These are phyloP conservation scores for Clostera curtula DNA, from an alignment of 2,888 invertebrate species.

Conservation along the genomic window DNA sequence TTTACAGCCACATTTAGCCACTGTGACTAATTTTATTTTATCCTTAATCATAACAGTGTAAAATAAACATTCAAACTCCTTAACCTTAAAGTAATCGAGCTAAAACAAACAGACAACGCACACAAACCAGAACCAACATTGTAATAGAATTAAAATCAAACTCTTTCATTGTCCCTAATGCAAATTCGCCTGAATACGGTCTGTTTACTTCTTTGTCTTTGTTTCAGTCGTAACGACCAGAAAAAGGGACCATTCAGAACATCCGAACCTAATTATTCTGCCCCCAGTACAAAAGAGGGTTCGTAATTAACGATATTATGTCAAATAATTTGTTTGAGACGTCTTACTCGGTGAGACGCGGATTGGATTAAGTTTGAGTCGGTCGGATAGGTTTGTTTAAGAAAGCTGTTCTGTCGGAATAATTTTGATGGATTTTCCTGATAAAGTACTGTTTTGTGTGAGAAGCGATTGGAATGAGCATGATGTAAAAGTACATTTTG, in stretches of 20 bases:
- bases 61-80: too few species aligned
- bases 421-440: conserved; percentile 27
- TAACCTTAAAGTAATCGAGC: too few species aligned
- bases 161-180: conserved; percentile 57
- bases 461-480: too few species aligned
- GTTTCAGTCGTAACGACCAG: conserved; percentile 71
- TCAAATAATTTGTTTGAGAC: conserved; percentile 74
- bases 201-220: conserved; percentile 70
- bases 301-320: conserved; percentile 75
- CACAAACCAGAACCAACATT: conserved; percentile 23
- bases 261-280: conserved; percentile 72
- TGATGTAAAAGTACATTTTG: too few species aligned
- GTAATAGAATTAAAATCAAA: conserved; percentile 40
- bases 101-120: conserved; percentile 11
- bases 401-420: conserved; percentile 40
- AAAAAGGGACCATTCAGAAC: conserved; percentile 72
- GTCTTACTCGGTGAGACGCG: conserved; percentile 59
- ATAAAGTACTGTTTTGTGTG: conserved; percentile 8
- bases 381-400: conserved; percentile 50
- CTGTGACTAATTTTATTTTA: too few species aligned
- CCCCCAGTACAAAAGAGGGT: conserved; percentile 66
- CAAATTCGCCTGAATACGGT: conserved; percentile 63
- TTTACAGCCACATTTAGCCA: too few species aligned
- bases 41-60: conserved; percentile 1
- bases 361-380: conserved; percentile 66